Percentiles rank a stretch among this genome's conserved stretches.
These are phyloP conservation scores for Aspidiotus destructor DNA, from an alignment of 2,888 invertebrate genomes.

Conservation along the genomic window DNA sequence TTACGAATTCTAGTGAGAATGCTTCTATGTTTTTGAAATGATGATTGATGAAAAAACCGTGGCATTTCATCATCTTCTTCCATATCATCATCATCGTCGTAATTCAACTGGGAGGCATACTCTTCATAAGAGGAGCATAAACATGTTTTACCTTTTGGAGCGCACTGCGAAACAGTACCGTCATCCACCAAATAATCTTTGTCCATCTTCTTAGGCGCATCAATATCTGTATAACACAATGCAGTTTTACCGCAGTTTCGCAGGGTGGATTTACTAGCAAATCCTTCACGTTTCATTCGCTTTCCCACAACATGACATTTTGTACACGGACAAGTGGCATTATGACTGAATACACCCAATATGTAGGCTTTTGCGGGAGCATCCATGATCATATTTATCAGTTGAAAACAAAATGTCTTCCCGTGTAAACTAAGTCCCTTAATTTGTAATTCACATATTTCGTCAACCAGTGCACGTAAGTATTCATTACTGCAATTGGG, in stretches of 20 bases:
- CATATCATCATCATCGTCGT: neutral
- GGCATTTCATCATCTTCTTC: constrained; percentile 1
- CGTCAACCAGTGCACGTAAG: constrained; percentile 8
- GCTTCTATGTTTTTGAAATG: neutral
- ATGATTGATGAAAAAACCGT: no score
- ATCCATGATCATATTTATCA: constrained; percentile 4
- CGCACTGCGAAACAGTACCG: no score
- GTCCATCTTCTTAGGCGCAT: no score
- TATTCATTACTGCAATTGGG: constrained; percentile 19
- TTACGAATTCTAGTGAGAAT: neutral
- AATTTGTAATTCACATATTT: constrained; percentile 8
- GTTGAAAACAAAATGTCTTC: neutral
- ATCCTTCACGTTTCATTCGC: neutral
- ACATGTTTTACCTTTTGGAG: no score
- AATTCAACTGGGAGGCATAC: no score
- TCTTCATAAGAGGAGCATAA: no score
- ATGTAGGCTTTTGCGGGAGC: constrained; percentile 16
- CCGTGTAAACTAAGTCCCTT: neutral
- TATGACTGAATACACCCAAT: constrained; percentile 7
- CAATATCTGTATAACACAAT: no score
- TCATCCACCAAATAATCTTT: no score
- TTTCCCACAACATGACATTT: constrained; percentile 9
- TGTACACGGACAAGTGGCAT: neutral
- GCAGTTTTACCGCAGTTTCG: no score
- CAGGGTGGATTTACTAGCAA: neutral